A percentile compares a stretch with the other conserved stretches of the same genome.
These are phyloP conservation scores for Casuarius casuarius DNA, from an alignment of 2,113 vertebrate genomes.

Conservation along the genomic window DNA sequence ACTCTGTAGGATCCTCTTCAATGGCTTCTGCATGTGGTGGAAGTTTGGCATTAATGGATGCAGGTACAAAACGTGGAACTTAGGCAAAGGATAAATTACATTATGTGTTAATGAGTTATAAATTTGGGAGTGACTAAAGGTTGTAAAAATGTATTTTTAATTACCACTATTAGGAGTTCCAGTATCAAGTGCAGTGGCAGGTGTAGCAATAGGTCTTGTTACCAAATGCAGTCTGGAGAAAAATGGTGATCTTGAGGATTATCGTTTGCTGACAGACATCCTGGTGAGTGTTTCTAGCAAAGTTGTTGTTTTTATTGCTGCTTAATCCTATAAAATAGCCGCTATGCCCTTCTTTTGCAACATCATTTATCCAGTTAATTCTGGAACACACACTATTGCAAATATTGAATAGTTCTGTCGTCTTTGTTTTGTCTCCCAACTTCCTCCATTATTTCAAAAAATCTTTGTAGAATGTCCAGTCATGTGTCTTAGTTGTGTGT, in stretches of 20 bases:
- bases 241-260: conserved; percentile 86
- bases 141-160: not conserved
- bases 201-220: conserved; percentile 92
- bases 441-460: not conserved
- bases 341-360: not conserved
- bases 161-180: conserved; percentile 86
- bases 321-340: not conserved
- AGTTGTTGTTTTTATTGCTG: not conserved
- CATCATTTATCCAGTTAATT: not conserved
- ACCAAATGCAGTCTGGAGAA: conserved; percentile 83
- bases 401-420: not conserved
- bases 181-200: conserved; percentile 90
- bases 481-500: not conserved
- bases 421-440: not conserved
- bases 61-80: conserved; percentile 79
- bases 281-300: conserved; percentile 80
- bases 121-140: not conserved
- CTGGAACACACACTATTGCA: not conserved
- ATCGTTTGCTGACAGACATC: conserved; percentile 94
- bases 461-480: not conserved
- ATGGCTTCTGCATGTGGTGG: conserved; percentile 97
- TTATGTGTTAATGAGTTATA: not conserved
- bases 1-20: conserved; percentile 89
- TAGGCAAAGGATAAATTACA: rapidly evolving
- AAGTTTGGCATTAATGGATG: conserved; percentile 96